Conservation (phyloP, 2,113 vertebrate genomes). For the Prietella phreatophila region DNA sequence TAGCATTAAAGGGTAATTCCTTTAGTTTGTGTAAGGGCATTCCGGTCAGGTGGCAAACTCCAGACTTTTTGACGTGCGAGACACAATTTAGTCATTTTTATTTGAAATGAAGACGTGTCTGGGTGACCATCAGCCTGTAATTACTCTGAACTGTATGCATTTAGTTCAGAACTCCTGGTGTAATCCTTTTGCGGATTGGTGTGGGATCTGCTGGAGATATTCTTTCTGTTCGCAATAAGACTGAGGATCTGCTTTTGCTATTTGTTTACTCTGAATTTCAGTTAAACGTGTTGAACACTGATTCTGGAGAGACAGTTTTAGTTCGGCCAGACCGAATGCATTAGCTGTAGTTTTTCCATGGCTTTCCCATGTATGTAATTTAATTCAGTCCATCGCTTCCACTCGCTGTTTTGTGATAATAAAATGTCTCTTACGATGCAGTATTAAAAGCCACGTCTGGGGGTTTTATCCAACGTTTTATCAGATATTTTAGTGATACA, state of each 20-base stretch:
- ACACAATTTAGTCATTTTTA: background rate
- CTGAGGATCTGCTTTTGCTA: background rate
- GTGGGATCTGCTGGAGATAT: background rate
- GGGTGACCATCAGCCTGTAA: background rate
- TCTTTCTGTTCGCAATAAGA: slow-evolving; percentile 37
- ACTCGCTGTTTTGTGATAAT: slow-evolving; percentile 36
- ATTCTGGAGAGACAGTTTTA: slow-evolving; percentile 15
- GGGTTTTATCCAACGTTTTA: slow-evolving; percentile 39
- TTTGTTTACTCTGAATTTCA: slow-evolving; percentile 18
- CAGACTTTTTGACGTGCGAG: background rate
- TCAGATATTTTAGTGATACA: slow-evolving; percentile 38
- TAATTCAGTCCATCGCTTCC: slow-evolving; percentile 29
- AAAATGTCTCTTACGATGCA: slow-evolving; percentile 36
- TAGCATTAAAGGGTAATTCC: background rate
- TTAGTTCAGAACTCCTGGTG: background rate
- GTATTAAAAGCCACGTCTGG: slow-evolving; percentile 38
- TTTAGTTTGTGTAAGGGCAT: background rate
- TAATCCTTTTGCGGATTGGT: background rate
- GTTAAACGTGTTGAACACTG: background rate
- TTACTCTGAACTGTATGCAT: background rate
- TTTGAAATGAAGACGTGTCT: background rate
- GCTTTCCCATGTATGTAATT: slow-evolving; percentile 41
- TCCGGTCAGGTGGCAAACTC: background rate
- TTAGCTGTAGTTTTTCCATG: slow-evolving; percentile 45
- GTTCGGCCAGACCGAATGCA: slow-evolving; percentile 17